Evolutionary conservation across 2,888 invertebrate genomes (phyloP), one percentile per base, ranked within the genome.

Genomic region (Synergus umbraculus): DNA sequence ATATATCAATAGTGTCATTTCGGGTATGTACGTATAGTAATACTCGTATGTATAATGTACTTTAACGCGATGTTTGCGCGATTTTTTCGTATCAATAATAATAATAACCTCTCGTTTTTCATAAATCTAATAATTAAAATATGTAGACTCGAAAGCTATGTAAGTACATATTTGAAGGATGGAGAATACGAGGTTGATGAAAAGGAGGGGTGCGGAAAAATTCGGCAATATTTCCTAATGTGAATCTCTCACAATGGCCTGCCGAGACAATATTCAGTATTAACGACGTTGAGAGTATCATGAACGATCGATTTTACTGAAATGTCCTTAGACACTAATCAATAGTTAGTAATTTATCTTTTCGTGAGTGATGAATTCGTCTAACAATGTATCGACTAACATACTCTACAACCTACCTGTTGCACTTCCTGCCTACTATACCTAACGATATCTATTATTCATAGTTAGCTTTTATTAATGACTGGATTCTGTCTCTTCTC

Each of bases 261-360:
- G 49, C n/a, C n/a, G 49, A 46, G 49, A 69, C 49, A 69, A 66
- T 66, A 67, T 46, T 67, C 67, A 69, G 69, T 49, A 29, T 69
- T 29, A 15, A 37, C 44, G 67, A 67, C 43, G 37, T 37, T 18
- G 9, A 58, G 58, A 9, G 18, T 58, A 58, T 58, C 18, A 15
- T 58, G 18, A 67, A 79, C 78, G 79, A 76, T 82, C 79, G 60
- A n/a, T 78, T 81, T 81, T 46, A 78, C 67, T 80, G 78, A 84
- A 81, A 76, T 79, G 86, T 83, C 82, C 87, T 89, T 89, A 88
- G 87, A 87, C 85, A 88, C 89, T 90, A 90, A 89, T 89, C 89
- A 90, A 90, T 90, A 89, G 86, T 86, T 82, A 69, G 76, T 82
- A 77, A 78, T 82, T 84, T 78, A 82, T 84, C 79, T 29, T 79